Base-by-base conservation (phyloP, 1,140 invertebrate species). In the Camponotus floridanus region DNA sequence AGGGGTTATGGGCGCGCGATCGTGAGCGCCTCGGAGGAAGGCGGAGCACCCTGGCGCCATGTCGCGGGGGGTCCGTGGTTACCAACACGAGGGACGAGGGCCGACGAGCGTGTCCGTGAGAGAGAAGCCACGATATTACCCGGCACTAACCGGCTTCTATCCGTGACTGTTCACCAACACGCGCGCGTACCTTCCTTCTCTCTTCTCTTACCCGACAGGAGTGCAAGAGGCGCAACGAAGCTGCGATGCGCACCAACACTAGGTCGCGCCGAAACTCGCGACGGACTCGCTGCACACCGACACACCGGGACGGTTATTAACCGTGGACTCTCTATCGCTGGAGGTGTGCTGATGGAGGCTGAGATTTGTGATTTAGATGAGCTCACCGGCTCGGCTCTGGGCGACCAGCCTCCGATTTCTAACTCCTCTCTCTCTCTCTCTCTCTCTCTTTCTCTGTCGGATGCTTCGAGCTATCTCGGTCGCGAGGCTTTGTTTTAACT, bases 361-460 rank as follows among this genome's bases (percentile, higher is more conserved):
- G 88, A 94, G 93, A 95, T 95, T 95, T 95, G 94, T 94, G 93
- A 95, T 95, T 95, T 95, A 95, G 94, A 95, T 95, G 94, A 95
- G 94, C 88, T 87, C 79, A 86, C 88, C 86, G 94, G 94, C 86
- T 86, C 74, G 79, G 86, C 86, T 90, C 68, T 78, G 88, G 85
- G 76, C 84, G 61, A 68, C 87, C 79, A 51, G 67, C 80, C 65
- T 62, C 76, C 83, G 65, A 64, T 71, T 74, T 65, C 59, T 78
- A 42, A 15, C 45, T n/a, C 42, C 26, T 42, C 33, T 83, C 36
- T 80, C 48, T 79, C 8, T 83, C 36, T 80, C 48, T 79, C 8
- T 57, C n/a, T 55, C 21, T 62, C 71, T 51, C 64, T 39, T n/a
- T 51, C 9, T 21, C 59, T 26, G 59, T 36, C 55, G 68, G 31